Evolutionary conservation across 1,140 invertebrate genomes (phyloP).

Genomic region (Octopus sinensis): DNA sequence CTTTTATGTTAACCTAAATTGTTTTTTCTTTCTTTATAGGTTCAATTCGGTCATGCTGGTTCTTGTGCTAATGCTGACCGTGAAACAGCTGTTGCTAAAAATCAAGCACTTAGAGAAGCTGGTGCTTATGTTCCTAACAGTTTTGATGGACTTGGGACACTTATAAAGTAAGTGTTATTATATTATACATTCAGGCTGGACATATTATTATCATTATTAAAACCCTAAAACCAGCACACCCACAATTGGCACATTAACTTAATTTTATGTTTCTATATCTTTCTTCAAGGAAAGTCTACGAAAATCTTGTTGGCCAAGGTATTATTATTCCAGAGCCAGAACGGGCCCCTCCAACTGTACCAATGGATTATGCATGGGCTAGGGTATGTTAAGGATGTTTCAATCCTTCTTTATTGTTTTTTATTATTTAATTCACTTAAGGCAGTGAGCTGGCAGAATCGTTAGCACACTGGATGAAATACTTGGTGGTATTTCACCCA

Average conservation of each 20-base stretch:
- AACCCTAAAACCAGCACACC: background rate
- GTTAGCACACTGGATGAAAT: no score
- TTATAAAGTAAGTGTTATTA: conserved; percentile 63
- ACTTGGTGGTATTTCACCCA: no score
- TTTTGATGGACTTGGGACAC: conserved; percentile 86
- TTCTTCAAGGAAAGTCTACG: conserved; percentile 67
- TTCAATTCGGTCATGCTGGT: conserved; percentile 99
- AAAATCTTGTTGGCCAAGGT: conserved; percentile 76
- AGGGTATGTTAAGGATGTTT: conserved; percentile 63
- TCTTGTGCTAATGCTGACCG: conserved; percentile 91
- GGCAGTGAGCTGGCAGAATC: no score
- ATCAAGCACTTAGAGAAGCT: conserved; percentile 74
- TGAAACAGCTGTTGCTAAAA: conserved; percentile 95
- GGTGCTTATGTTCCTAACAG: conserved; percentile 88
- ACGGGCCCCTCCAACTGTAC: conserved; percentile 94
- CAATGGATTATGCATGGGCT: conserved; percentile 99
- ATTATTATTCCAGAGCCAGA: conserved; percentile 84
- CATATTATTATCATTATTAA: background rate
- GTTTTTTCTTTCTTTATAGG: conserved; percentile 54
- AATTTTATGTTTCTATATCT: background rate
- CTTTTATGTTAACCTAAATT: background rate
- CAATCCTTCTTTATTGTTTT: no score
- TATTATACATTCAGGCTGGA: no score
- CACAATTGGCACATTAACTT: background rate
- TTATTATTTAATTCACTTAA: no score